Percentiles rank a stretch among this genome's conserved stretches.
These are phyloP conservation scores for Melanaphis sacchari DNA, from an alignment of 1,140 invertebrate genomes.

Conservation along the genomic window DNA sequence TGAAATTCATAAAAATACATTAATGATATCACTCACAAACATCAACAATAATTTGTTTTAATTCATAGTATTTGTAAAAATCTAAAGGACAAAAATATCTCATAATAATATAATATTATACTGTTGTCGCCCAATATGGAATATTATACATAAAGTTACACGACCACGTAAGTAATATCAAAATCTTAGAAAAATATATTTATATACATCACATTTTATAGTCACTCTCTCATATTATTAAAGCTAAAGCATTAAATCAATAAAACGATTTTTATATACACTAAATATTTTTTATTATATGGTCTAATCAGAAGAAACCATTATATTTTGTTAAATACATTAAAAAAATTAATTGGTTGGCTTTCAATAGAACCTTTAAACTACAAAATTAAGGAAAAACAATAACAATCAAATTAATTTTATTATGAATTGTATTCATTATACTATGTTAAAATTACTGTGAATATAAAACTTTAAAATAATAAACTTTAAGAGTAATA, in stretches of 20 bases:
- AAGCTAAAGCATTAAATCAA: not conserved
- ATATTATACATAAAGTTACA: not conserved
- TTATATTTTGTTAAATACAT: not conserved
- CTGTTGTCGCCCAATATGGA: not conserved
- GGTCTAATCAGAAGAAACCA: not conserved
- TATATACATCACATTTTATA: not conserved
- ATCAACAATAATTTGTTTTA: not conserved
- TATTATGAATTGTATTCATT: not conserved
- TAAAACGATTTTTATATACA: not conserved
- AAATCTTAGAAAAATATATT: not conserved
- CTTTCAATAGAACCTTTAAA: not conserved
- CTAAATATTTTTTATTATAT: not conserved
- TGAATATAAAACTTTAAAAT: not conserved
- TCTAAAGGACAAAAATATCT: not conserved
- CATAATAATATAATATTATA: not conserved
- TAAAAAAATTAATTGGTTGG: not conserved
- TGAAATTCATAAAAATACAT: constrained; percentile 21
- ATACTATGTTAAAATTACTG: not conserved
- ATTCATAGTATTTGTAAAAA: not conserved
- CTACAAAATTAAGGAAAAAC: not conserved
- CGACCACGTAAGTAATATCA: not conserved
- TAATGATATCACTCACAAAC: not conserved
- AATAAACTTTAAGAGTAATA: not conserved
- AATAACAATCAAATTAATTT: not conserved
- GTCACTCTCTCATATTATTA: not conserved